These are phyloP conservation scores for Sphecodes monilicornis DNA, from an alignment of 2,888 invertebrate species.

Conservation along the genomic window DNA sequence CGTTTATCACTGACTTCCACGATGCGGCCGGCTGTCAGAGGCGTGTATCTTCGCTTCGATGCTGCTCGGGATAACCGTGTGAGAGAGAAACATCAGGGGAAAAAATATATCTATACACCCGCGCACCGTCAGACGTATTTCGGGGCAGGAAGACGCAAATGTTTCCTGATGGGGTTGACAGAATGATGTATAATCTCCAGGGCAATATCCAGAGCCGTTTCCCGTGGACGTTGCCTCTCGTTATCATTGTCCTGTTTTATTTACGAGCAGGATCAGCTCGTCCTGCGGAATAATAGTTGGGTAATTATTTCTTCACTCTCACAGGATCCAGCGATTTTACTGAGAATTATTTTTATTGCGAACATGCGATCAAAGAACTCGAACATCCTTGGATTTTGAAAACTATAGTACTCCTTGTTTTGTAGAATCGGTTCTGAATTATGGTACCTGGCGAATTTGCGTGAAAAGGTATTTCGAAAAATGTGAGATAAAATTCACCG, in stretches of 20 bases:
- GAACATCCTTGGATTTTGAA: not conserved
- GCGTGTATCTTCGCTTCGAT: slow-evolving; percentile 37
- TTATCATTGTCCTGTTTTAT: not conserved
- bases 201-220: slow-evolving; percentile 24
- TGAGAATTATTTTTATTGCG: not conserved
- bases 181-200: slow-evolving; percentile 63
- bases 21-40: slow-evolving; percentile 22
- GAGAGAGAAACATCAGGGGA: not conserved
- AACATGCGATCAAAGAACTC: not conserved
- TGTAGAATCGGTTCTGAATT: too few relatives aligned
- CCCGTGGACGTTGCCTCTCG: not conserved
- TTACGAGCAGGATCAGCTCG: not conserved
- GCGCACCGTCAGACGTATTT: slow-evolving; percentile 22
- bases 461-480: not conserved
- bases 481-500: not conserved
- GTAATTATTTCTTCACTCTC: not conserved
- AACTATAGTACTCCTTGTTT: not conserved
- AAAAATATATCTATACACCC: not conserved
- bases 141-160: slow-evolving; percentile 45
- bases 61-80: slow-evolving; percentile 39
- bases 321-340: not conserved
- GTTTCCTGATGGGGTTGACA: slow-evolving; percentile 56
- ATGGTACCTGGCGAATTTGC: not conserved
- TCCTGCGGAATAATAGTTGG: not conserved
- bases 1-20: slow-evolving; percentile 63